These are phyloP conservation scores for Cheiracanthium punctorium DNA, from an alignment of 2,888 invertebrate species.

Conservation along the genomic window DNA sequence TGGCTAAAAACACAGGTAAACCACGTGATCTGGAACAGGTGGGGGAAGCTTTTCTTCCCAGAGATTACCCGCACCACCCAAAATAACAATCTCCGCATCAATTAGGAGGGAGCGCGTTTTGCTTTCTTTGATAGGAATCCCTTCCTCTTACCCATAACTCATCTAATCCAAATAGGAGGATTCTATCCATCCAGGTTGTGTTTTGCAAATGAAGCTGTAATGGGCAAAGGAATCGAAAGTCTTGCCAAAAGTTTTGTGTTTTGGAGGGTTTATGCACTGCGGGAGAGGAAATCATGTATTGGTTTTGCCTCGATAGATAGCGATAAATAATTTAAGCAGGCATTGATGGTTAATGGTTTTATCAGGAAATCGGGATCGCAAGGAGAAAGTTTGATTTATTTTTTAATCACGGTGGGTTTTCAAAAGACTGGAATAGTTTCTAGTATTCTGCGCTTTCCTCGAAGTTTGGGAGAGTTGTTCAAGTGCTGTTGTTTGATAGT, in stretches of 20 bases:
- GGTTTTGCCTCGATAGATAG: slow-evolving; percentile 30
- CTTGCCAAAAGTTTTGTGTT: slow-evolving; percentile 18
- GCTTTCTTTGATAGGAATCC: slow-evolving; percentile 39
- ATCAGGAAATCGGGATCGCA: neutral
- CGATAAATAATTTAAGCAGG: slow-evolving; percentile 48
- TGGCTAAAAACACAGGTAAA: slow-evolving; percentile 66
- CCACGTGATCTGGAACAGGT: slow-evolving; percentile 52
- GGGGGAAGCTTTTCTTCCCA: slow-evolving; percentile 57
- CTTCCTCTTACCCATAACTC: slow-evolving; percentile 34
- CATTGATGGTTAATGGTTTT: slow-evolving; percentile 29
- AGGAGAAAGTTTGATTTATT: slow-evolving; percentile 1
- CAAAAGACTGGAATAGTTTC: neutral
- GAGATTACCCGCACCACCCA: slow-evolving; percentile 41
- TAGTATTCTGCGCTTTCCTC: neutral
- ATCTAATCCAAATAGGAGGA: slow-evolving; percentile 36
- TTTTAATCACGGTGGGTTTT: slow-evolving; percentile 8
- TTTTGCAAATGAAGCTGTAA: slow-evolving; percentile 57
- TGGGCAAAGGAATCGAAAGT: slow-evolving; percentile 22
- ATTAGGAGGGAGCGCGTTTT: slow-evolving; percentile 34
- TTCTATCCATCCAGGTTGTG: slow-evolving; percentile 21
- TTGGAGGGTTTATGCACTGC: neutral
- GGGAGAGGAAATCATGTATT: slow-evolving; percentile 17
- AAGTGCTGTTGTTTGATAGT: neutral
- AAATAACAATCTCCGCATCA: slow-evolving; percentile 67
- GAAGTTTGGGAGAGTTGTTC: slow-evolving; percentile 2